A percentile compares a stretch with the other conserved stretches of the same genome.
Evolutionary conservation across 2,888 invertebrate species (phyloP).

Genomic region (Pollenia amentaria): DNA sequence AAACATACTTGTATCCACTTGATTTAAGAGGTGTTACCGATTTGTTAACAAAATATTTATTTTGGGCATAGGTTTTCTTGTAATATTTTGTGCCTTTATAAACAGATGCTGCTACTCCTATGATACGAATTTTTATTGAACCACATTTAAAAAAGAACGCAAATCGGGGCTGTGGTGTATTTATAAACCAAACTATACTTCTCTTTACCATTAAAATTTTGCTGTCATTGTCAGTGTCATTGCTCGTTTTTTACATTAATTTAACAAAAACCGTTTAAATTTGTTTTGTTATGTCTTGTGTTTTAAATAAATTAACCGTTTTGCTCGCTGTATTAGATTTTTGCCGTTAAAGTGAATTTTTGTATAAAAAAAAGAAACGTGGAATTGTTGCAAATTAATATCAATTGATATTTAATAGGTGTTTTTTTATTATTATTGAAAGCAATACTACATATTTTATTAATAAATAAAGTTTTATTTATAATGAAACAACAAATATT

Average conservation of each 20-base stretch:
- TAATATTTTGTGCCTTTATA: too few relatives aligned
- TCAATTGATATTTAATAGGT: slow-evolving; percentile 39
- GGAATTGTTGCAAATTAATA: slow-evolving; percentile 15
- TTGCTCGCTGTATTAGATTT: not conserved
- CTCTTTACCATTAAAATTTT: not conserved
- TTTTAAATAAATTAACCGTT: slow-evolving; percentile 22
- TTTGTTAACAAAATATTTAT: too few relatives aligned
- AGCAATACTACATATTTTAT: not conserved
- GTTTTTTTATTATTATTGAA: not conserved
- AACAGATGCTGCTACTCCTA: too few relatives aligned
- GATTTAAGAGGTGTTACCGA: too few relatives aligned
- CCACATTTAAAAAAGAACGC: too few relatives aligned
- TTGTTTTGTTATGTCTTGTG: not conserved
- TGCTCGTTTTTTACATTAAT: slow-evolving; percentile 4
- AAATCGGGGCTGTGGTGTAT: too few relatives aligned
- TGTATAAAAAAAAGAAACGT: too few relatives aligned
- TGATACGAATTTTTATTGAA: too few relatives aligned
- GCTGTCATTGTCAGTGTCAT: not conserved
- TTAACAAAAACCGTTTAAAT: not conserved
- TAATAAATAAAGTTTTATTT: too few relatives aligned
- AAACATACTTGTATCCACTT: too few relatives aligned
- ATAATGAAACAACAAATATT: not conserved
- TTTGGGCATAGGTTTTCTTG: too few relatives aligned
- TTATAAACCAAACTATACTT: not conserved
- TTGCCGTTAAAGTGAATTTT: not conserved